Base-by-base conservation (phyloP, 2,797 vertebrate genomes). In the Allobates femoralis region DNA sequence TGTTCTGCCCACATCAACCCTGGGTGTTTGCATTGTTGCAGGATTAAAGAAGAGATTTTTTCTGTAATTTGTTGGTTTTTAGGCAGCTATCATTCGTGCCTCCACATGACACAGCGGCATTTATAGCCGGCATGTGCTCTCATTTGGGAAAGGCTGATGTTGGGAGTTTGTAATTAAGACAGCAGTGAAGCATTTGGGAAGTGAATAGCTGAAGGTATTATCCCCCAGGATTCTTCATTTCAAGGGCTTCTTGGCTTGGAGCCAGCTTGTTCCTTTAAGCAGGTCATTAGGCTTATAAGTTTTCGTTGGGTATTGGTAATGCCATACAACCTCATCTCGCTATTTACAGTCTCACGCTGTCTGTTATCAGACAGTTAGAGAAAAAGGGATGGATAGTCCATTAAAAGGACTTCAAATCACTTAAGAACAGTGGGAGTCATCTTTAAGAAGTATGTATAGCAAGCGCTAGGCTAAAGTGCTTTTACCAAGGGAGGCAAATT, bases 111-210 rank as follows among this genome's bases (percentile, higher is more conserved):
- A 71, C 37, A 79, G 53, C 55, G 37, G 76, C 56, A 74, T 79
- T 84, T 73, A 55, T 41, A 51, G 64, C 37, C 75, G 10, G 86
- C 64, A 73, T 73, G 86, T 32, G 16, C 8, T 12, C 86, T 82
- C 12, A 73, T 87, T 84, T n/a, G 18, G 78, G 82, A 91, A 79
- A 80, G 69, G 73, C 76, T 86, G 91, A 90, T 79, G 71, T 88
- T 88, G 76, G 81, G 85, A 92, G 73, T 11, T 51, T 81, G 85
- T 84, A 89, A 92, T 94, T 91, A 90, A 83, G 90, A 86, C 64
- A 6, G 26, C 86, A 89, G 84, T n/a, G 89, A 90, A 87, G 21
- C 83, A 67, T 88, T 88, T 77, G 85, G 84, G 88, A 91, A 91
- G 83, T 77, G 67, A 90, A 89, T 91, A 78, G 81, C 55, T 92